Conservation (phyloP, 2,888 invertebrate species). For the Nezara viridula region DNA sequence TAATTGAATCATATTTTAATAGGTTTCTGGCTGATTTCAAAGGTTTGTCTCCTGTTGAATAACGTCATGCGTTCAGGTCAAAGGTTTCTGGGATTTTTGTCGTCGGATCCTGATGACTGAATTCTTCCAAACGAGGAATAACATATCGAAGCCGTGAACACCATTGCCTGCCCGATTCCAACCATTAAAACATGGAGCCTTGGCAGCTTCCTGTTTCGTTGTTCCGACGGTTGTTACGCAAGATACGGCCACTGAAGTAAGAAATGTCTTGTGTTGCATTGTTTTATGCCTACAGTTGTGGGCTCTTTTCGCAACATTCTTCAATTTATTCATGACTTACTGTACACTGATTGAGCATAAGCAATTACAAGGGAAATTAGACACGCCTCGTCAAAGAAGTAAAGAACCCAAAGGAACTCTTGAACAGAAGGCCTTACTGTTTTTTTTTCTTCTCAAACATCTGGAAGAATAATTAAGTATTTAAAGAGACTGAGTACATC, state of each 20-base stretch:
- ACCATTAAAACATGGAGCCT: neutral
- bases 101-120: too few species aligned
- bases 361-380: neutral
- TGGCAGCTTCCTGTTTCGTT: conserved; percentile 29
- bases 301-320: neutral
- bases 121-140: neutral
- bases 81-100: too few species aligned
- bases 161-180: neutral
- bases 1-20: too few species aligned
- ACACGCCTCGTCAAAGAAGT: neutral
- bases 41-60: too few species aligned
- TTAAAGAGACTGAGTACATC: neutral
- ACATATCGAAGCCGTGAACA: neutral
- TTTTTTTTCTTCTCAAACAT: neutral
- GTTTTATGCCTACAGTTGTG: neutral
- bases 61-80: too few species aligned
- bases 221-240: neutral
- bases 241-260: neutral
- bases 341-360: neutral
- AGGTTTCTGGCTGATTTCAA: too few species aligned
- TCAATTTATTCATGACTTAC: neutral
- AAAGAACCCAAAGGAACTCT: neutral
- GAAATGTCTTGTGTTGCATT: neutral
- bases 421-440: neutral
- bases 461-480: neutral